Conservation (phyloP, 2,113 vertebrate genomes). For the Sturnus vulgaris region DNA sequence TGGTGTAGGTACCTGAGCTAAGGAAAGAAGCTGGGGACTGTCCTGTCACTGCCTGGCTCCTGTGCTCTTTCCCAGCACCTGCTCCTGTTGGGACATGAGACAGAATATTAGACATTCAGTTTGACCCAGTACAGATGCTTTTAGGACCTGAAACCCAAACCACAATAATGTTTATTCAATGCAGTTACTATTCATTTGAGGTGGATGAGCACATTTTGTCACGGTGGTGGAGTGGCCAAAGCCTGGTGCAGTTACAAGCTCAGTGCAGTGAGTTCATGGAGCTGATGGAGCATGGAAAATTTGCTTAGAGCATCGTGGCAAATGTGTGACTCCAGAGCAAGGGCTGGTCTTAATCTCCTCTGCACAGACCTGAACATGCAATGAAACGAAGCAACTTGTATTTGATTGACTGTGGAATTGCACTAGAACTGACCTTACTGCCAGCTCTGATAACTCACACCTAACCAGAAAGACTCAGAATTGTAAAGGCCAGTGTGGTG, state of each 20-base stretch:
- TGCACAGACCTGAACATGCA: neutral
- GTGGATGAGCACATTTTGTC: neutral
- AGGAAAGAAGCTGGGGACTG: neutral
- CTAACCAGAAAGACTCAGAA: neutral
- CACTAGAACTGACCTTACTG: neutral
- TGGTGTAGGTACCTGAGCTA: neutral
- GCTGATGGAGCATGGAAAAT: neutral
- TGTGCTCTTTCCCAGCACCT: neutral
- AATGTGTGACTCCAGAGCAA: neutral
- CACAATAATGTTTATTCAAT: neutral
- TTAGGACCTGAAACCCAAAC: neutral
- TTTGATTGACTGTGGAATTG: neutral
- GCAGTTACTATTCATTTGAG: neutral
- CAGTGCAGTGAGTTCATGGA: neutral
- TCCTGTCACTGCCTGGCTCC: neutral
- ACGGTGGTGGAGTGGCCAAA: neutral
- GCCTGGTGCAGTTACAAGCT: neutral
- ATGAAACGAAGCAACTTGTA: neutral
- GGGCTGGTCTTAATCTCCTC: neutral
- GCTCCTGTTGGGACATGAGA: neutral
- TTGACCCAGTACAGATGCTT: neutral
- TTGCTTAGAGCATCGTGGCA: neutral
- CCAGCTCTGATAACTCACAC: neutral
- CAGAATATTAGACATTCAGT: neutral
- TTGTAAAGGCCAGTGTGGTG: neutral